Evolutionary conservation across 2,797 vertebrate genomes (phyloP).

Genomic region (Glossophaga mutica): DNA sequence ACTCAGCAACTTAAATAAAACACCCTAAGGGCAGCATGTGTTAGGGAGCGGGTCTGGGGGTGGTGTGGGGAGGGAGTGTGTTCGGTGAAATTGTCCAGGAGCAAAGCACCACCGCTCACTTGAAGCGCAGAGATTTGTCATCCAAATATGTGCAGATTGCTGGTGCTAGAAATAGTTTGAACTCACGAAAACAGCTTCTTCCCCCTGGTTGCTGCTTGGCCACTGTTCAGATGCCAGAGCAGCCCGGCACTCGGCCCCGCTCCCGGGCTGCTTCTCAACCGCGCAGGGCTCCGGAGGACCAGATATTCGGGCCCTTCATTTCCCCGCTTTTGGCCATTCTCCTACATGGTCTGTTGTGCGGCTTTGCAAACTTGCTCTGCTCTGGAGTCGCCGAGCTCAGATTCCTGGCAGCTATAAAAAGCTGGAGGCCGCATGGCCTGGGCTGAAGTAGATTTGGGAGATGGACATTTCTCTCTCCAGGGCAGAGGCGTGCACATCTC

Average conservation of each 20-base stretch:
- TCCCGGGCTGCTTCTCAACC: neutral
- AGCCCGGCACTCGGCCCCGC: neutral
- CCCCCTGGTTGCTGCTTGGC: conserved; percentile 38
- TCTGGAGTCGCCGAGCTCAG: conserved; percentile 31
- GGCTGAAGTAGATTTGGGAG: neutral
- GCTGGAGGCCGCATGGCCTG: neutral
- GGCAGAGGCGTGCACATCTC: neutral
- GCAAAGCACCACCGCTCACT: conserved; percentile 70
- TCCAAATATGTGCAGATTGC: conserved; percentile 81
- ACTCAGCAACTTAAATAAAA: conserved; percentile 67
- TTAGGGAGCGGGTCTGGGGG: conserved; percentile 36
- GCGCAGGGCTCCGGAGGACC: neutral
- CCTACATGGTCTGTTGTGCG: neutral
- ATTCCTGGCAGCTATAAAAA: conserved; percentile 53
- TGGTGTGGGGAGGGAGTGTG: conserved; percentile 43
- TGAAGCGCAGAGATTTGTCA: conserved; percentile 80
- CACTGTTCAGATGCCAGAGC: conserved; percentile 37
- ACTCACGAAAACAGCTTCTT: conserved; percentile 80
- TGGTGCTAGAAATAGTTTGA: conserved; percentile 80
- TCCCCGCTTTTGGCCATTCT: neutral
- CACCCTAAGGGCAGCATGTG: conserved; percentile 25
- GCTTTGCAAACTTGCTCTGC: neutral
- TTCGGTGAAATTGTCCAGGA: conserved; percentile 81
- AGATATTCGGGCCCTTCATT: neutral
- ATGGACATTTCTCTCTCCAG: conserved; percentile 37